These are phyloP conservation scores for Chaenocephalus aceratus DNA, from an alignment of 2,113 vertebrate species.

Conservation along the genomic window DNA sequence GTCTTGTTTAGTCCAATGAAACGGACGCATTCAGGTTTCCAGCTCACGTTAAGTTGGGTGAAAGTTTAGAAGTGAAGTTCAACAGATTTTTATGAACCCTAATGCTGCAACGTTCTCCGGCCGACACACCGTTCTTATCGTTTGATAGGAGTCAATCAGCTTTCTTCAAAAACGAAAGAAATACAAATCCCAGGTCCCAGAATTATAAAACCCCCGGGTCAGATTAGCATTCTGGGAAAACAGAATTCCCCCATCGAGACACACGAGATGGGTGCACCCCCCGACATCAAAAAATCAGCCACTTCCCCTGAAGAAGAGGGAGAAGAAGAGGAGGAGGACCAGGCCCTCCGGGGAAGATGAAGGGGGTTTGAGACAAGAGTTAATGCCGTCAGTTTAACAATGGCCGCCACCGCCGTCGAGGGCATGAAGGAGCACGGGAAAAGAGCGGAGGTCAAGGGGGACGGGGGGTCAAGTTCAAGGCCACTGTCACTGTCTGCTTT, in stretches of 20 bases:
- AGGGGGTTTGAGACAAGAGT: slow-evolving; percentile 72
- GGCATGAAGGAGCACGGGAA: slow-evolving; percentile 78
- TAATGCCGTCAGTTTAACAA: slow-evolving; percentile 85
- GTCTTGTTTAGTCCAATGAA: too few species aligned
- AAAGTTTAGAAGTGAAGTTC: slow-evolving; percentile 28
- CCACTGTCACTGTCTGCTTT: slow-evolving; percentile 80
- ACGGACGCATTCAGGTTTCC: too few species aligned
- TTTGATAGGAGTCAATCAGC: slow-evolving; percentile 29
- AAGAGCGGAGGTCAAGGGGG: slow-evolving; percentile 83
- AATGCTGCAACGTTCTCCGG: background rate
- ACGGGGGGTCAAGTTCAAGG: slow-evolving; percentile 86
- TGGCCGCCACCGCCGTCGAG: slow-evolving; percentile 64
- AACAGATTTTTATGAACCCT: too few species aligned
- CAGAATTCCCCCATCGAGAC: slow-evolving; percentile 73
- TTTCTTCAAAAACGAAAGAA: slow-evolving; percentile 72
- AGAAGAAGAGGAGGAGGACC: slow-evolving; percentile 47
- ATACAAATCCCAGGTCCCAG: slow-evolving; percentile 58
- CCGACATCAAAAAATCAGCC: slow-evolving; percentile 36
- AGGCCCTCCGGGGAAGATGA: slow-evolving; percentile 46
- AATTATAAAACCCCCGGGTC: slow-evolving; percentile 67
- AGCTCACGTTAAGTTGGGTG: too few species aligned
- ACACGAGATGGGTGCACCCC: slow-evolving; percentile 73
- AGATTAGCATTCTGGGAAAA: slow-evolving; percentile 83
- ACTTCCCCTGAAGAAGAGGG: background rate
- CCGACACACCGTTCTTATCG: background rate